Evolutionary conservation across 2,888 invertebrate species (phyloP), one percentile per base, ranked within the genome.

Genomic region (Drosophila rellima): DNA sequence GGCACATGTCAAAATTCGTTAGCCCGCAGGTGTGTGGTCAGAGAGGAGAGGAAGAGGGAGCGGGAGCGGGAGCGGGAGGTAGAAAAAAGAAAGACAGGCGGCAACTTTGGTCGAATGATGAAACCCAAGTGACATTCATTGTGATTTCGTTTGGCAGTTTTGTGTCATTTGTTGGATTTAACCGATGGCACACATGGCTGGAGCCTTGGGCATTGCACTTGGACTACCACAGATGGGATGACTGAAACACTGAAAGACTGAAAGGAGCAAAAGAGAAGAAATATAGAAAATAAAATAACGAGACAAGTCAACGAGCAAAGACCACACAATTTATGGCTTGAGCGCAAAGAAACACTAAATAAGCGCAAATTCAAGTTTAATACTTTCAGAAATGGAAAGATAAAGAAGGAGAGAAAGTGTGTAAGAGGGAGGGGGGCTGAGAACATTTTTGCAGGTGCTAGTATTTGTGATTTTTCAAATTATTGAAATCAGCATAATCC

Each of bases 1-100:
- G 89, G 88, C 90, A 90, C 89, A 90, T 90, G 90, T 90, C 90
- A 90, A 90, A 90, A 90, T 90, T 90, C 87, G 79, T 89, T 90
- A 71, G 78, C 79, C 86, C 64, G 62, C 74, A 63, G 69, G 67
- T 60, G 60, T 61, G 44, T 13, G 39, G 37, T n/a, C 29, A 39
- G 31, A 57, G 11, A 18, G n/a, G 37, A 7, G 45, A 11, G 20
- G 50, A n/a, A n/a, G 51, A 42, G 65, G 17, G 52, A 47, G 61
- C 17, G 61, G 18, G 56, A 13, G 26, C 15, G n/a, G 26, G n/a
- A 18, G 44, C 20, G 51, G 26, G 2, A 4, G 4, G 6, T 4
- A 26, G 26, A 10, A 3, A 11, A 31, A 11, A 11, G 11, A 11
- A 31, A 3, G 71, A 59, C 61, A 55, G 33, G 51, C 51, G 60